These are phyloP conservation scores for Callyntrura sp. DNA, from an alignment of 2,888 invertebrate genomes.

Conservation along the genomic window DNA sequence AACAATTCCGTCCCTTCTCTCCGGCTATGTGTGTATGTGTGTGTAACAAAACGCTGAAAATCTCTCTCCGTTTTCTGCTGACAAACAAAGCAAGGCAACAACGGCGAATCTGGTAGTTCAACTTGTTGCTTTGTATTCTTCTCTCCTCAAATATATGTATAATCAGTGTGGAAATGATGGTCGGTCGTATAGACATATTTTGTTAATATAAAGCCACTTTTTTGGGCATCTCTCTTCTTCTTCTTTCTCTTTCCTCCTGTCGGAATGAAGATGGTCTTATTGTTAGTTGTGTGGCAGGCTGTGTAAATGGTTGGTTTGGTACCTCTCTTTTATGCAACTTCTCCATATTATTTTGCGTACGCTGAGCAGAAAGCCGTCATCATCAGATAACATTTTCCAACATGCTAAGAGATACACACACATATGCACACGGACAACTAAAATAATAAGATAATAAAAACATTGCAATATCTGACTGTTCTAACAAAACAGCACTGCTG, in stretches of 20 bases:
- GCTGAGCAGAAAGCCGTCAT: too few species aligned
- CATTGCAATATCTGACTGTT: too few species aligned
- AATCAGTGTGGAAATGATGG: background rate
- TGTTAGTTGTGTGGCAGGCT: background rate
- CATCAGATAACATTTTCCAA: too few species aligned
- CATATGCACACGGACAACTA: too few species aligned
- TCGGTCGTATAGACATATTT: conserved; percentile 1
- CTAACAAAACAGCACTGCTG: too few species aligned
- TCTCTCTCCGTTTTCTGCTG: conserved; percentile 3
- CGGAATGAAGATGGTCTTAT: background rate
- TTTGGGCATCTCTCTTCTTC: too few species aligned
- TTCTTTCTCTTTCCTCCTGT: too few species aligned
- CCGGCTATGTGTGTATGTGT: background rate
- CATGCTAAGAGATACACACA: too few species aligned
- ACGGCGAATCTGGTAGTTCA: background rate
- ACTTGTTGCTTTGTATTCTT: conserved; percentile 37
- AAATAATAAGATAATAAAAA: too few species aligned
- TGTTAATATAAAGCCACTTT: background rate
- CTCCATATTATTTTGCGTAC: too few species aligned
- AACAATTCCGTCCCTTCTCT: background rate
- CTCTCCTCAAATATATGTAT: background rate
- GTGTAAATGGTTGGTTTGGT: too few species aligned
- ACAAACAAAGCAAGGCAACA: background rate
- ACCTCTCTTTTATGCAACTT: too few species aligned
- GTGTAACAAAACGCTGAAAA: background rate